Evolutionary conservation across 1,140 invertebrate species (phyloP), one percentile per base, ranked within the genome.

Genomic region (Drosophila fuyamai): DNA sequence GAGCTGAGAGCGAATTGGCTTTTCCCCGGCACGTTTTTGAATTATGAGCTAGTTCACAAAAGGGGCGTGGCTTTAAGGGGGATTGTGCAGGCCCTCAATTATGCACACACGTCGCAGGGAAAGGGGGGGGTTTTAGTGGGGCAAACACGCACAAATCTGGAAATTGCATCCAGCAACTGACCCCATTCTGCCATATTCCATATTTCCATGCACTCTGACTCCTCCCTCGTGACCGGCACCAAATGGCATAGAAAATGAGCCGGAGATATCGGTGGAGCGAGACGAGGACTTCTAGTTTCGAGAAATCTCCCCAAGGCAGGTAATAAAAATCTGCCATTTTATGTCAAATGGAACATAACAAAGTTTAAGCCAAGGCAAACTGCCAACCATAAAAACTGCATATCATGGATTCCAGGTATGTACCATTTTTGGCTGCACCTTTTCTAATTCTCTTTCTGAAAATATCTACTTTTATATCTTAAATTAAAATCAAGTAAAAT

Each of bases 221-320:
- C 4, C 36, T 48, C 65, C 29, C 46, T 32, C 9, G 35, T 32
- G 57, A 12, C 10, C 58, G 8, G 59, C 13, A 40, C 13, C 59
- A 76, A 76, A 76, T 76, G 61, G 73, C 72, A 76, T 76, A 48
- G 61, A 40, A 76, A 76, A 76, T 76, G 73, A 76, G 73, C 46
- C 41, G 13, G 13, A 35, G 51, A 29, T 40, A 16, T 41, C 13
- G 6, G 13, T 47, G 54, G 18, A 46, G 32, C 3, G 6, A 7
- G n/a, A 0, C 16, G 4, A 1, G 43, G 14, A 4, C 8, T 29
- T n/a, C 27, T 29, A 12, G 48, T 6, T 38, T 7, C 8, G 5
- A 10, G 54, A 40, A 58, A 13, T 5, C 27, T 13, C 36, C 46
- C n/a, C 40, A 10, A 43, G 18, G n/a, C 29, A 29, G 40, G 55